These are phyloP conservation scores for Apolygus lucorum DNA, from an alignment of 1,140 invertebrate species.

Conservation along the genomic window DNA sequence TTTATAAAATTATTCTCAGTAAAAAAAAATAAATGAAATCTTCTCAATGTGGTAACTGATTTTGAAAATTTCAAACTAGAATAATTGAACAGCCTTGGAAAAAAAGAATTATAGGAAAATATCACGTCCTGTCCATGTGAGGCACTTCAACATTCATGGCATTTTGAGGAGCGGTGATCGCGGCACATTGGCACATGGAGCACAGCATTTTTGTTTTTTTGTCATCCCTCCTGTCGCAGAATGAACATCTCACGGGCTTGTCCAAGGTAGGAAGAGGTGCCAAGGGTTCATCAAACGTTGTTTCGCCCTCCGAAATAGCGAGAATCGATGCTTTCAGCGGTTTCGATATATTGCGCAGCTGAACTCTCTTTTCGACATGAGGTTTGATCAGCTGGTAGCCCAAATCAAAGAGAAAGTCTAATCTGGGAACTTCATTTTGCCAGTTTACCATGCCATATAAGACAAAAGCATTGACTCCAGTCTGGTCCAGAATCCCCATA, in stretches of 20 bases:
- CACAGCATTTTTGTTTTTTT: slow-evolving; percentile 23
- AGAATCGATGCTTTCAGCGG: slow-evolving; percentile 11
- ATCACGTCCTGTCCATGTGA: neutral
- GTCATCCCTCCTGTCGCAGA: slow-evolving; percentile 17
- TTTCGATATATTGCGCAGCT: slow-evolving; percentile 7
- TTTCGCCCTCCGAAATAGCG: slow-evolving; percentile 7
- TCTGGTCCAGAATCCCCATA: slow-evolving; percentile 31
- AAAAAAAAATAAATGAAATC: neutral
- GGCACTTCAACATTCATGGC: neutral
- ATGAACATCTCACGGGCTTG: slow-evolving; percentile 17
- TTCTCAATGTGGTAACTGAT: neutral
- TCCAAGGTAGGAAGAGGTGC: slow-evolving; percentile 8
- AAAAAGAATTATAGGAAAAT: slow-evolving; percentile 5
- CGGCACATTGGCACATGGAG: slow-evolving; percentile 19
- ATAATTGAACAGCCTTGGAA: neutral
- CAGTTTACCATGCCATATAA: slow-evolving; percentile 29
- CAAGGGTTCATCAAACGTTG: slow-evolving; percentile 4
- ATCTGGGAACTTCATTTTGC: slow-evolving; percentile 21
- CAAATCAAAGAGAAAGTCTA: slow-evolving; percentile 14
- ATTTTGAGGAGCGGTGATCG: slow-evolving; percentile 17
- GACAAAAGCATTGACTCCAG: slow-evolving; percentile 28
- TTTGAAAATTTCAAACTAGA: neutral
- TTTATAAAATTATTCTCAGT: neutral
- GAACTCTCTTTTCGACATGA: slow-evolving; percentile 12
- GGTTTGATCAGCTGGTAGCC: slow-evolving; percentile 12